These are phyloP conservation scores for Margarornis squamiger DNA, from an alignment of 2,797 vertebrate genomes.

Conservation along the genomic window DNA sequence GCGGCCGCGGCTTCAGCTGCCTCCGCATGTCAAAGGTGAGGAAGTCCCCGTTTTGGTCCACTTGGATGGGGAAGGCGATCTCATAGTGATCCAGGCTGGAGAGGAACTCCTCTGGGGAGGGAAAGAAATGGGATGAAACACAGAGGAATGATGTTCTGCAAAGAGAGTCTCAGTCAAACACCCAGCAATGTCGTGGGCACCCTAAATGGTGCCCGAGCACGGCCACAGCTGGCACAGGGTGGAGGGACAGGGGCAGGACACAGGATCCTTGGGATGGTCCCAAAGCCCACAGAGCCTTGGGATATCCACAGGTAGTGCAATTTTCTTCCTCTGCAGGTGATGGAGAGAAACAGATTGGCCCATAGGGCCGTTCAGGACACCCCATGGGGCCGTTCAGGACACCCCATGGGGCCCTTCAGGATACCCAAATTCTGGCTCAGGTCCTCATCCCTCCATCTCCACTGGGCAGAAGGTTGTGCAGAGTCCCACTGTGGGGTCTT, in stretches of 20 bases:
- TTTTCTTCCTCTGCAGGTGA: not conserved
- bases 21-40: slow-evolving; percentile 76
- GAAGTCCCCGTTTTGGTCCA: slow-evolving; percentile 87
- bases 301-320: too few relatives aligned
- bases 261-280: not conserved
- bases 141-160: not conserved
- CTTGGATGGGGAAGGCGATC: slow-evolving; percentile 90
- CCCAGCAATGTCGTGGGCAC: rapidly evolving
- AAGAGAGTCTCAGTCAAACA: not conserved
- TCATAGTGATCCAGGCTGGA: slow-evolving; percentile 94
- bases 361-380: not conserved
- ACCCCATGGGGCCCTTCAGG: not conserved
- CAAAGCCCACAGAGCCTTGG: not conserved
- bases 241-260: too few relatives aligned
- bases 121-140: not conserved
- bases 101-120: slow-evolving; percentile 87
- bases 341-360: not conserved
- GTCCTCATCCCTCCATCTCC: not conserved
- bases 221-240: rapidly evolving
- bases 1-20: slow-evolving; percentile 71
- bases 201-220: rapidly evolving
- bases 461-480: not conserved
- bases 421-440: not conserved
- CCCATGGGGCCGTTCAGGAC: not conserved
- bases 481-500: not conserved